Percentiles rank a stretch among this genome's conserved stretches.
Conservation (phyloP, 2,888 invertebrate genomes). For the Pseudeuparius sepicola region DNA sequence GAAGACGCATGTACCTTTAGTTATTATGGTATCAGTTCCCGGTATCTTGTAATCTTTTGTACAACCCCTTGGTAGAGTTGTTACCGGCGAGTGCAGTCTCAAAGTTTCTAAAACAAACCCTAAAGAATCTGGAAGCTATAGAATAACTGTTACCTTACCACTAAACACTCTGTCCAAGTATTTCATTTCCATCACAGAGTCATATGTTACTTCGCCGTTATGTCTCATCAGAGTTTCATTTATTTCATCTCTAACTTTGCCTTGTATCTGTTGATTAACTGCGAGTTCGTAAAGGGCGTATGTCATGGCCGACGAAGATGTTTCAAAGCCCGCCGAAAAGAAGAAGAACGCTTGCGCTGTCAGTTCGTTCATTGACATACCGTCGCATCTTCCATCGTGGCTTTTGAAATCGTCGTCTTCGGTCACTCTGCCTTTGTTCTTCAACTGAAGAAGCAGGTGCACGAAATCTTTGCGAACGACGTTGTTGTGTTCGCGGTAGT, state of each 20-base stretch:
- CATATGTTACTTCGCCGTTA: conserved; percentile 21
- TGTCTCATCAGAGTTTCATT: conserved; percentile 16
- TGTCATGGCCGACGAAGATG: conserved; percentile 24
- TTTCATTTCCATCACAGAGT: conserved; percentile 22
- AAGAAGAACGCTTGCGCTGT: conserved; percentile 23
- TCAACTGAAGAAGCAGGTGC: conserved; percentile 6
- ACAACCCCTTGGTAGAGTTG: conserved; percentile 23
- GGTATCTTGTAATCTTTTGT: conserved; percentile 30
- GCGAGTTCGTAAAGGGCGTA: conserved; percentile 22
- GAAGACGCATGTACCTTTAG: conserved; percentile 31
- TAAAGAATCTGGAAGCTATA: conserved; percentile 1
- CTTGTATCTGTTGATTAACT: conserved; percentile 20
- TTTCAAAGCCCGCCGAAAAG: conserved; percentile 24
- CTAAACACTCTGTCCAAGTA: conserved; percentile 23
- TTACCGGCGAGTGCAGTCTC: conserved; percentile 33
- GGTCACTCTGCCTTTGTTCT: conserved; percentile 3
- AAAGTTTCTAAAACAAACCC: conserved; percentile 33
- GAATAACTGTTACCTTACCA: conserved; percentile 17
- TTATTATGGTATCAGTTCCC: conserved; percentile 29
- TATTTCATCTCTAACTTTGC: conserved; percentile 20
- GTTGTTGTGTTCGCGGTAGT: conserved; percentile 6
- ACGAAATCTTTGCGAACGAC: conserved; percentile 7
- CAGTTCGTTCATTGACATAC: conserved; percentile 15
- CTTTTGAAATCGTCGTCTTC: neutral
- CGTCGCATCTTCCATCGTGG: neutral